Evolutionary conservation across 2,113 vertebrate genomes (phyloP).

Genomic region (Taxidea taxus): DNA sequence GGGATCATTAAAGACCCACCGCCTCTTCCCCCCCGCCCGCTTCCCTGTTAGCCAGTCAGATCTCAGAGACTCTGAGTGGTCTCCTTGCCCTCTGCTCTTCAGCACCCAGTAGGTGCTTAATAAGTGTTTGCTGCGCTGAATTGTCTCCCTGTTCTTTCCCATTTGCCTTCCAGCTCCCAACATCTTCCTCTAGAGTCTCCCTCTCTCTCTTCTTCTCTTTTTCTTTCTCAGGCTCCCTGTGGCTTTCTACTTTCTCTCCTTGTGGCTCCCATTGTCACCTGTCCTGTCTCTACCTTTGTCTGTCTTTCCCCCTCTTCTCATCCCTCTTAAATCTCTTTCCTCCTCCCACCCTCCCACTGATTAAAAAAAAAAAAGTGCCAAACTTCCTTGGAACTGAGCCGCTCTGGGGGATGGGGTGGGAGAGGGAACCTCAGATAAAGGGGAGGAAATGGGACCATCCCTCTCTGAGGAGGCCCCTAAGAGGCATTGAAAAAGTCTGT

Average conservation of each 20-base stretch:
- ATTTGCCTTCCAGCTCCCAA: not conserved
- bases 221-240: not conserved
- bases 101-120: conserved; percentile 71
- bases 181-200: not conserved
- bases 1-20: not conserved
- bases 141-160: conserved; percentile 18
- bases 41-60: conserved; percentile 21
- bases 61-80: conserved; percentile 52
- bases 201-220: not conserved
- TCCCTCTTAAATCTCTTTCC: not conserved
- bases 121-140: conserved; percentile 68
- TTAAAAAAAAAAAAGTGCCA: conserved; percentile 71
- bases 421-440: conserved; percentile 32
- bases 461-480: conserved; percentile 36
- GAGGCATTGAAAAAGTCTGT: conserved; percentile 42
- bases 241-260: not conserved
- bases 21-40: not conserved
- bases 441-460: not conserved
- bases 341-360: conserved; percentile 14
- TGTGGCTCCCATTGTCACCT: not conserved
- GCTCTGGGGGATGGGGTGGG: not conserved
- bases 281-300: conserved; percentile 65
- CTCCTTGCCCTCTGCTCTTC: conserved; percentile 21
- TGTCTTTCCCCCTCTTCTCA: conserved; percentile 19
- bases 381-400: conserved; percentile 78